Evolutionary conservation across 1,140 invertebrate species (phyloP), one percentile per base, ranked within the genome.

Genomic region (Drosophila parabipectinata): DNA sequence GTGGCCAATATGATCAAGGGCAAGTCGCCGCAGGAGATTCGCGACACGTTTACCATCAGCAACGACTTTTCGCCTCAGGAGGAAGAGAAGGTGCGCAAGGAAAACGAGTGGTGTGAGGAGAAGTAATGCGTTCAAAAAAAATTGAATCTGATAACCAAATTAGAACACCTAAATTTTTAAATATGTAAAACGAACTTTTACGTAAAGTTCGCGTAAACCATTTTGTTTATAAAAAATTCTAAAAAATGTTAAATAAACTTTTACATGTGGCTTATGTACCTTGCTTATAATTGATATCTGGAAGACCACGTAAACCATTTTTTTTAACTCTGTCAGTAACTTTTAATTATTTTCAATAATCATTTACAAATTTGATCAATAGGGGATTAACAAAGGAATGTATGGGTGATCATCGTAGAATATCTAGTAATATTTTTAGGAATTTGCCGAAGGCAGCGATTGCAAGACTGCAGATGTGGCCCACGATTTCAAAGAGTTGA

Each of bases 1-100:
- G 99, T 99, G 18, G 99, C 99, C 4, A 99, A 99, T 92, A 99
- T 99, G 98, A 99, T 99, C 62, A 99, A 99, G 92, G 98, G 98
- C 1, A 99, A 99, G 91, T 97, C 97, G 4, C 98, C 98, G 0
- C 98, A 99, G 91, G 99, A 99, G 92, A 99, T 99, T 61, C 95
- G 99, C 2, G 99, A 99, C 92, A 99, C 98, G 0, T 99, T 99
- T 90, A 99, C 99, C 90, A 99, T 99, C 73, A 98, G 99, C 91
- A 99, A 99, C 93, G 99, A 99, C 92, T 99, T 99, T 80, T 97
- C 98, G 8, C 95, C 96, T 21, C 97, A 98, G 90, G 98, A 99
- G 92, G 97, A 98, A 90, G 97, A 98, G 87, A 98, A 99, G 93
- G 98, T 97, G 4, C 95, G 98, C 64, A 99, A 98, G 91, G 98